phyloP scores from a whole-genome alignment of 2,888 invertebrate species.

The Cotesia congregata region DNA sequence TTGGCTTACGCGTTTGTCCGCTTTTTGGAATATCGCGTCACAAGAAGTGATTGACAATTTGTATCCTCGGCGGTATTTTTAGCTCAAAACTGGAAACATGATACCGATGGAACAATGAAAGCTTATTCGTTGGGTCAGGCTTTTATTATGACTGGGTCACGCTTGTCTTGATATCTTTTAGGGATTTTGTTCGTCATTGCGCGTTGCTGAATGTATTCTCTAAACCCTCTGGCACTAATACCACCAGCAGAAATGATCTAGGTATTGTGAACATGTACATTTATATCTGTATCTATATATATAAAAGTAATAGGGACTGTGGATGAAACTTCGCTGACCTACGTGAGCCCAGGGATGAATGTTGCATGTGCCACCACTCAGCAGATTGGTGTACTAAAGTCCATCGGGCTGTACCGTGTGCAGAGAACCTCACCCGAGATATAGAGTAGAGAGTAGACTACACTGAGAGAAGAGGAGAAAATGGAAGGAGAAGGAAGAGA shows the following conservation, averaged over 20 bases:
- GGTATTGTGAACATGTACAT: background rate
- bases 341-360: conserved; percentile 53
- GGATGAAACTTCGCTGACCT: conserved; percentile 31
- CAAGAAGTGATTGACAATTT: conserved; percentile 14
- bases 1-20: no score
- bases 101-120: conserved; percentile 38
- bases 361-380: conserved; percentile 61
- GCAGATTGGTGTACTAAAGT: conserved; percentile 62
- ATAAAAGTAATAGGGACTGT: background rate
- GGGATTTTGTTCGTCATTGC: conserved; percentile 10
- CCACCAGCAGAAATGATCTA: background rate
- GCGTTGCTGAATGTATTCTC: background rate
- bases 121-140: conserved; percentile 34
- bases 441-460: conserved; percentile 8
- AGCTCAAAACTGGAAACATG: conserved; percentile 27
- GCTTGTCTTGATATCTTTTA: conserved; percentile 7
- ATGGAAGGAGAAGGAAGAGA: background rate
- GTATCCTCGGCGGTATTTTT: conserved; percentile 5
- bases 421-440: conserved; percentile 10
- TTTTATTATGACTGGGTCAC: conserved; percentile 36
- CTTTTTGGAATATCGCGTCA: background rate
- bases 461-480: conserved; percentile 4
- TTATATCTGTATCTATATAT: background rate
- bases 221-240: background rate
- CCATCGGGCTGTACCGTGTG: conserved; percentile 49